Evolutionary conservation across 2,797 vertebrate species (phyloP).

Genomic region (Oreochromis grahami): DNA sequence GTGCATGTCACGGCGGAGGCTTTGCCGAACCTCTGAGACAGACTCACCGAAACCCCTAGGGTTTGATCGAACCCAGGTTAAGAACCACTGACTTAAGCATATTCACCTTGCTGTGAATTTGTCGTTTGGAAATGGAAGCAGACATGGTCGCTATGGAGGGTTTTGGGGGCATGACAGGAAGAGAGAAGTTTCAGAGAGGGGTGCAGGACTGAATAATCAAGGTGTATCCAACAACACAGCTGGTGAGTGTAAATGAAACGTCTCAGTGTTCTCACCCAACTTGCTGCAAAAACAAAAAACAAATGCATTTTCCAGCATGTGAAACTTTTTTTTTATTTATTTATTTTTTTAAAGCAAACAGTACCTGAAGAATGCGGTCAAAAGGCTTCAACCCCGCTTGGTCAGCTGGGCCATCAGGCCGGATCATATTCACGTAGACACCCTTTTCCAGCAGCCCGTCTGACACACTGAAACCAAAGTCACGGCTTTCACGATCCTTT

Average conservation of each 20-base stretch:
- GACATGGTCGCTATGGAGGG: background rate
- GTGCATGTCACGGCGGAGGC: too few species aligned
- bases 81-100: background rate
- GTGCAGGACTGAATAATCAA: background rate
- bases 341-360: background rate
- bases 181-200: background rate
- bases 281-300: background rate
- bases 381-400: constrained; percentile 87
- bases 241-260: background rate
- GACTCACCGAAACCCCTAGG: too few species aligned
- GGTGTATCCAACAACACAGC: background rate
- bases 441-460: constrained; percentile 94
- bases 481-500: constrained; percentile 81
- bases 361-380: constrained; percentile 95
- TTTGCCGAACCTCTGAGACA: too few species aligned
- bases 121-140: background rate
- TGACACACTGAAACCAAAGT: constrained; percentile 97
- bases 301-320: background rate
- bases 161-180: background rate
- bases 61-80: too few species aligned
- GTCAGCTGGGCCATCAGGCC: constrained; percentile 90
- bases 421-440: constrained; percentile 95
- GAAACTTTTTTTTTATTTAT: background rate
- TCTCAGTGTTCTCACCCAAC: background rate
- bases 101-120: background rate